Conservation (phyloP, 1,140 invertebrate species). For the Bombus ignitus region DNA sequence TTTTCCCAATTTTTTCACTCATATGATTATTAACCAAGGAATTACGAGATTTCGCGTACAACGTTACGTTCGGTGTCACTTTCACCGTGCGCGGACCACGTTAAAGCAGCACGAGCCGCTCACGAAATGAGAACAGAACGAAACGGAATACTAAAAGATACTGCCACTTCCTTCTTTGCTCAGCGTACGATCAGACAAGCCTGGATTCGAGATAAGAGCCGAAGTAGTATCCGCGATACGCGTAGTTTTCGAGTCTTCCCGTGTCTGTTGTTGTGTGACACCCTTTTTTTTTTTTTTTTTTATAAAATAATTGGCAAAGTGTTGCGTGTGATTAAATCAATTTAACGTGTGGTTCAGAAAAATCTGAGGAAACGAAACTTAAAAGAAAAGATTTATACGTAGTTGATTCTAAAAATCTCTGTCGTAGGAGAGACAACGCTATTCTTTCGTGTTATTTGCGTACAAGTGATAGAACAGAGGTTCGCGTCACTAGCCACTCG, state of each 20-base stretch:
- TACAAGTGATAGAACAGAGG: conserved; percentile 2
- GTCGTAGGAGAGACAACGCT: background rate
- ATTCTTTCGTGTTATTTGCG: conserved; percentile 15
- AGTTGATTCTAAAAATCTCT: background rate
- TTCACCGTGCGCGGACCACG: conserved; percentile 45
- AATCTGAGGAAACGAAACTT: background rate
- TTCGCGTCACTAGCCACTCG: conserved; percentile 12
- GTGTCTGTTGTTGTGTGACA: background rate
- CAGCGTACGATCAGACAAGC: conserved; percentile 22
- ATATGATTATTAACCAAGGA: background rate
- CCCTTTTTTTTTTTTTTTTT: no score
- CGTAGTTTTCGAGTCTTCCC: background rate
- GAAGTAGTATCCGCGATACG: conserved; percentile 15
- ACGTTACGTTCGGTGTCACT: conserved; percentile 51
- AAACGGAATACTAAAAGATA: conserved; percentile 71
- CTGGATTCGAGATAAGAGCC: conserved; percentile 8
- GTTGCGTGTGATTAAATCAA: background rate
- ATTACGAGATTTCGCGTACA: background rate
- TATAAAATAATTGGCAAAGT: background rate
- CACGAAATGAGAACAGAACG: conserved; percentile 60
- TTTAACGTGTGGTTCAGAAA: background rate
- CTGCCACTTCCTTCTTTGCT: conserved; percentile 64
- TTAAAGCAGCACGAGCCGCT: conserved; percentile 24
- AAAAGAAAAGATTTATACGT: background rate
- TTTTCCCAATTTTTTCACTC: background rate